Percentiles rank a stretch among this genome's conserved stretches.
phyloP scores from a whole-genome alignment of 2,797 vertebrate species.

The Oryzias sinensis region DNA sequence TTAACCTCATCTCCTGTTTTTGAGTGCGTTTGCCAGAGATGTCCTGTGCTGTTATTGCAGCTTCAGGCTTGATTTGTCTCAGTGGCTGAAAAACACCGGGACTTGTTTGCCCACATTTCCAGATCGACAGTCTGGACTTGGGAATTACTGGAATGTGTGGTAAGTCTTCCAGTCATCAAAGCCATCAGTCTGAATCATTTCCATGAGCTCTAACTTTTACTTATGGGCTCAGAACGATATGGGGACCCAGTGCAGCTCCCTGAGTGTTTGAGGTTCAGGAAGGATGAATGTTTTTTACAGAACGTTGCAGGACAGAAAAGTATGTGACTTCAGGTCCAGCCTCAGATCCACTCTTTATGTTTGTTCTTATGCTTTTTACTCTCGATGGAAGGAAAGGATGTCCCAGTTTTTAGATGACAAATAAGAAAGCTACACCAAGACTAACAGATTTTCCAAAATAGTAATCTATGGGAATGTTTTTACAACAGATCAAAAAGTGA shows the following conservation, averaged over 20 bases:
- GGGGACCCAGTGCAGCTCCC: conserved; percentile 1
- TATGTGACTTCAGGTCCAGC: not conserved
- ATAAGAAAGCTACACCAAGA: too few species aligned
- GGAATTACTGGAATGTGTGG: conserved; percentile 51
- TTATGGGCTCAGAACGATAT: conserved; percentile 9
- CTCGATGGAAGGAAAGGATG: too few species aligned
- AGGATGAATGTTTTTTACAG: not conserved
- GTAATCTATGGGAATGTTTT: too few species aligned
- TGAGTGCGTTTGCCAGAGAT: conserved; percentile 24
- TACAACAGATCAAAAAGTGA: too few species aligned
- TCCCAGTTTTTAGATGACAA: too few species aligned
- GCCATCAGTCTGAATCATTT: conserved; percentile 33
- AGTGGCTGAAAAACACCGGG: conserved; percentile 18
- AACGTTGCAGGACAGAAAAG: too few species aligned
- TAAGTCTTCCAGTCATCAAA: conserved; percentile 32
- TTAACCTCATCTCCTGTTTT: conserved; percentile 53
- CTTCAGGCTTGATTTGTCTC: conserved; percentile 44
- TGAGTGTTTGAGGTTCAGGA: not conserved
- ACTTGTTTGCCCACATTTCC: conserved; percentile 7
- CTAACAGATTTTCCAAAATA: too few species aligned
- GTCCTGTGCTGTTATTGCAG: conserved; percentile 38
- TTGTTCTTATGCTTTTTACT: too few species aligned
- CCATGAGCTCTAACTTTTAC: conserved; percentile 19
- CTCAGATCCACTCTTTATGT: too few species aligned
- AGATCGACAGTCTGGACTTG: not conserved